Evolutionary conservation across 2,888 invertebrate genomes (phyloP), one percentile per base, ranked within the genome.

Genomic region (Anoplius nigerrimus): DNA sequence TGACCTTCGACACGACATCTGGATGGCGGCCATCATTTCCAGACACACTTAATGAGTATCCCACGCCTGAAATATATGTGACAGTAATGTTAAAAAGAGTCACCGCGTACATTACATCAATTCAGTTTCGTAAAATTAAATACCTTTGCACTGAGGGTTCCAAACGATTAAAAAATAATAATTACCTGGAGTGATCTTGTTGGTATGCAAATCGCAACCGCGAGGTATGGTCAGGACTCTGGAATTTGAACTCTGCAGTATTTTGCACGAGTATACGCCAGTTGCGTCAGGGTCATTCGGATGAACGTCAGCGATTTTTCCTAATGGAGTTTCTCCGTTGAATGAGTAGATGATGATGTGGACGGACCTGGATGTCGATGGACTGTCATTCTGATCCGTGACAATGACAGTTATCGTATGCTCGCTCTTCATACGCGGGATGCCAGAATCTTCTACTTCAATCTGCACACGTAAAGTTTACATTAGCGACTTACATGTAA

Each of bases 231-330:
- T 92, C 16, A 95, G 90, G 48, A 94, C 69, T 92, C 92, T 91
- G 15, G 92, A 90, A 74, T 90, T 92, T 78, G 90, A 92, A 85
- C 89, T 92, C 88, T 90, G 93, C 80, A 95, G 89, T 72, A 97
- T 93, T 85, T 93, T 93, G 86, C 98, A 98, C 82, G 92, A 93
- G 85, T 98, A 98, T 83, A 96, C 94, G 2, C 98, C 98, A 60
- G 93, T 93, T n/a, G 93, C 92, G 87, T 98, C 98, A 0, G 94
- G 93, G 90, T 98, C 98, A 84, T 96, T 95, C 0, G 98, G 98
- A 89, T 94, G 95, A 0, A 98, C 95, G 88, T 97, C 93, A 6
- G 97, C 98, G 73, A 98, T 94, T 89, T 94, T 95, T n/a, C 95
- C 95, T 21, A 92, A 86, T 0, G 96, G 95, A 81, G 94, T 92